phyloP scores from a whole-genome alignment of 2,797 vertebrate genomes.

The Pseudochirops corinnae region DNA sequence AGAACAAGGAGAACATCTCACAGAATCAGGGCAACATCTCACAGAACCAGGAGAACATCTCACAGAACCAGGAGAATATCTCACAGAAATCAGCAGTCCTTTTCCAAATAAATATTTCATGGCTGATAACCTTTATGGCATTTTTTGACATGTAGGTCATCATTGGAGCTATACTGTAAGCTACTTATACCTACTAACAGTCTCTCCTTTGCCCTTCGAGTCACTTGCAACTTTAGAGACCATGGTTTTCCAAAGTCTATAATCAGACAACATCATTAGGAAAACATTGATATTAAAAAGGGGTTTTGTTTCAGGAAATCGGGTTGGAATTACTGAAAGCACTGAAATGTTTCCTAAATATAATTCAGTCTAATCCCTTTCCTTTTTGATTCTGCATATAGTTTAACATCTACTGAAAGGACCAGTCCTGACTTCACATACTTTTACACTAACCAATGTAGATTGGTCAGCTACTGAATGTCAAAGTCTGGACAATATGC shows the following conservation, averaged over 20 bases:
- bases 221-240: not conserved
- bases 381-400: not conserved
- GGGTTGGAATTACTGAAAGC: not conserved
- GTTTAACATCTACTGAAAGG: not conserved
- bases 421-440: not conserved
- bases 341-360: not conserved
- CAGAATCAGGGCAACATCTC: no score
- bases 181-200: not conserved
- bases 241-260: not conserved
- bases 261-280: not conserved
- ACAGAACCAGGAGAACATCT: no score
- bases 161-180: not conserved
- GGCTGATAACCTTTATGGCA: not conserved
- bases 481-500: not conserved
- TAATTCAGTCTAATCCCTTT: not conserved
- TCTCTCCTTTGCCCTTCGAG: not conserved
- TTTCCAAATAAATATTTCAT: not conserved
- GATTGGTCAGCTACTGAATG: not conserved
- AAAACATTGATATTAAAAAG: not conserved
- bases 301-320: not conserved
- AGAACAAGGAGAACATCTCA: no score
- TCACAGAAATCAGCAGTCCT: not conserved
- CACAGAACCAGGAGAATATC: no score
- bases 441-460: not conserved
- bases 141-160: not conserved